A percentile compares a stretch with the other conserved stretches of the same genome.
Conservation (phyloP, 1,140 invertebrate genomes). For the Bombus sibiricus region DNA sequence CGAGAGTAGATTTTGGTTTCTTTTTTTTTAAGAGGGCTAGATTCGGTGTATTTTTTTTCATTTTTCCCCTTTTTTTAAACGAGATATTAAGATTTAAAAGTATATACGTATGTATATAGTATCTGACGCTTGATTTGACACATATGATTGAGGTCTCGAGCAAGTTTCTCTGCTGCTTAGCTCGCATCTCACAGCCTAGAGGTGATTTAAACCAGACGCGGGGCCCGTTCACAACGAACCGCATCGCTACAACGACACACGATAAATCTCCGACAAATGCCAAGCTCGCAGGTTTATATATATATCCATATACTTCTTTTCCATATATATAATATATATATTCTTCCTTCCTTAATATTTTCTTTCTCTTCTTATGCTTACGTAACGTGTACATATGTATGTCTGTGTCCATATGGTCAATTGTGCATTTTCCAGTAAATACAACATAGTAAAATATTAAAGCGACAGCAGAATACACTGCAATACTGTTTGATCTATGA, state of each 20-base stretch:
- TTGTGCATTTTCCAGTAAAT: constrained; percentile 73
- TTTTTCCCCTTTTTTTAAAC: constrained; percentile 9
- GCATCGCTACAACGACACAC: constrained; percentile 33
- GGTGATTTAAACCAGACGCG: constrained; percentile 74
- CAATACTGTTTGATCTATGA: constrained; percentile 70
- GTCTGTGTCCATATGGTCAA: constrained; percentile 53
- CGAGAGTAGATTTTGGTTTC: constrained; percentile 26
- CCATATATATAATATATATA: constrained; percentile 14
- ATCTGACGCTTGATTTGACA: constrained; percentile 76
- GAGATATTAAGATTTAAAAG: constrained; percentile 65
- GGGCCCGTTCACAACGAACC: constrained; percentile 58
- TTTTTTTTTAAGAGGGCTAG: not conserved
- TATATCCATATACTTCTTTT: constrained; percentile 43
- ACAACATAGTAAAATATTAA: constrained; percentile 71
- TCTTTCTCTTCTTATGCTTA: constrained; percentile 22
- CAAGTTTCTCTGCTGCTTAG: constrained; percentile 78
- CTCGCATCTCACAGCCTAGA: constrained; percentile 81
- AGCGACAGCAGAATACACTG: constrained; percentile 68
- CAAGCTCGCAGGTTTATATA: constrained; percentile 58
- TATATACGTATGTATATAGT: constrained; percentile 61
- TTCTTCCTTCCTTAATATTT: constrained; percentile 14
- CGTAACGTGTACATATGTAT: constrained; percentile 39
- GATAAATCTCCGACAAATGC: constrained; percentile 52
- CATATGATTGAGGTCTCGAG: constrained; percentile 81
- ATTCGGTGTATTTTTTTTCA: constrained; percentile 21